Evolutionary conservation across 1,140 invertebrate species (phyloP), one percentile per base, ranked within the genome.

Genomic region (Trigoniulus corallinus): DNA sequence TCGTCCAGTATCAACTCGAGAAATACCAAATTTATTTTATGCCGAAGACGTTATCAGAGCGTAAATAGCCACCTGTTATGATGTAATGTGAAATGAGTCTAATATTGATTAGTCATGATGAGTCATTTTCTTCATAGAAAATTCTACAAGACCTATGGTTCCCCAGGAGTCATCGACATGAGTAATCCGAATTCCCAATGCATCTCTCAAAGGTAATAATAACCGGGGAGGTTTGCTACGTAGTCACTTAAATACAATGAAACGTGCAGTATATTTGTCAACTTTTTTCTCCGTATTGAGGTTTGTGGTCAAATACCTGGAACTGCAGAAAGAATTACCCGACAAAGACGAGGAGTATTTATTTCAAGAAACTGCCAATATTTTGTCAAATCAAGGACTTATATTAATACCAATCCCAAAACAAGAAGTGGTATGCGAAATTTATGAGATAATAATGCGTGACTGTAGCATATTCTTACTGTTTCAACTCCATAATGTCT

Each of bases 41-140:
- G 67, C 76, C 54, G 89, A 94, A 73, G 91, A 95, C 71, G 61
- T 72, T 47, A 70, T 88, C 15, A 73, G 88, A 78, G 84, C 79
- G 85, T 89, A 76, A 75, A 77, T 64, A 50, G 26, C 26, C 13
- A 40, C 20, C 15, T 20, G 22, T 12, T 21, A 40, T 39, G 13
- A 39, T 40, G 27, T 10, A 44, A 7, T 4, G 4, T 44, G 4
- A 18, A 12, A 4, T 7, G 18, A 44, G 18, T 24, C 7, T 21
- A 24, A 20, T 20, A 12, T 44, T 21, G 18, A 39, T 39, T 39
- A 13, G 37, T 13, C 12, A 7, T 44, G 21, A 21, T 12, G 42
- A 18, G 18, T 21, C 12, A 21, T 44, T 44, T 7, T 7, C 24
- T 44, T 44, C 4, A 44, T 24, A 44, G 42, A 24, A 44, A 24